These are phyloP conservation scores for Geotrupes spiniger DNA, from an alignment of 2,888 invertebrate genomes.

Conservation along the genomic window DNA sequence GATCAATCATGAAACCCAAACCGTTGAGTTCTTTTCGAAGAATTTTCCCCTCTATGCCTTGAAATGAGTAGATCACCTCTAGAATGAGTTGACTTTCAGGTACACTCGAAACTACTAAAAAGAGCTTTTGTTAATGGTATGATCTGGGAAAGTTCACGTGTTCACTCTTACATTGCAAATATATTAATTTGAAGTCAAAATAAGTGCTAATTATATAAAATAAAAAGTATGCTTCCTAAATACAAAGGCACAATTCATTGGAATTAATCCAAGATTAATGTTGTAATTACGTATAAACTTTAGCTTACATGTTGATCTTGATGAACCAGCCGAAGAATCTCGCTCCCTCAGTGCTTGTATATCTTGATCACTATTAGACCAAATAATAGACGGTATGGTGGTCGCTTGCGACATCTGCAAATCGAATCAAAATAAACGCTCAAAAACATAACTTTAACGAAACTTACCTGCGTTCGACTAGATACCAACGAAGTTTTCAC, in stretches of 20 bases:
- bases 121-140: too few species aligned
- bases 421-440: conserved; percentile 2
- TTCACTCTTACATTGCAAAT: too few species aligned
- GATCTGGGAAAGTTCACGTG: too few species aligned
- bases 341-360: conserved; percentile 22
- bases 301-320: conserved; percentile 25
- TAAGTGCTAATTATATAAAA: too few species aligned
- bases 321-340: conserved; percentile 24
- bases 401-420: conserved; percentile 31
- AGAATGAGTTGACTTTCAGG: conserved; percentile 60
- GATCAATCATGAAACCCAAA: conserved; percentile 60
- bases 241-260: too few species aligned
- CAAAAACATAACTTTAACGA: neutral
- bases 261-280: conserved; percentile 15
- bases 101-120: conserved; percentile 30
- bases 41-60: conserved; percentile 81
- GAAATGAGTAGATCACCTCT: conserved; percentile 81
- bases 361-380: conserved; percentile 39
- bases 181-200: too few species aligned
- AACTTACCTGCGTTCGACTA: conserved; percentile 28
- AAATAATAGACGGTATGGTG: conserved; percentile 34
- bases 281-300: too few species aligned
- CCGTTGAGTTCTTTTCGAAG: conserved; percentile 65
- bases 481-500: conserved; percentile 18
- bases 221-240: too few species aligned